Conservation (phyloP, 2,797 vertebrate species). For the Poliocrania exsul region DNA sequence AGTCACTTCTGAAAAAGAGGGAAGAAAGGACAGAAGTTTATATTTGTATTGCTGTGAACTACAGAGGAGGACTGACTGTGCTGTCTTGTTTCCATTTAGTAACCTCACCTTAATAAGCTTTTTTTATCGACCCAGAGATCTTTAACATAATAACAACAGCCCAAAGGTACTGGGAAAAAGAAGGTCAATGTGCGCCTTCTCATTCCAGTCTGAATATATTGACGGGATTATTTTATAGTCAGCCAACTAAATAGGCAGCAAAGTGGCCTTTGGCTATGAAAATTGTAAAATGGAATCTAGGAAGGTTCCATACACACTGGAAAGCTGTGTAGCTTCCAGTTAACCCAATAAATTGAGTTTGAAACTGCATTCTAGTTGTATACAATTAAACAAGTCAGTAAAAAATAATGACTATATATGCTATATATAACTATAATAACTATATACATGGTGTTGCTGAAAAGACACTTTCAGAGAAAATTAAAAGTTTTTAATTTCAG, state of each 20-base stretch:
- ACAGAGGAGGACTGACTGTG: not conserved
- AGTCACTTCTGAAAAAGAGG: not conserved
- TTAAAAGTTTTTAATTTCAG: not conserved
- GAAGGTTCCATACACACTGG: not conserved
- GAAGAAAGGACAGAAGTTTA: not conserved
- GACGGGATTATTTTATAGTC: not conserved
- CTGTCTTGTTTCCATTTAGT: not conserved
- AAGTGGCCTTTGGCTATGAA: not conserved
- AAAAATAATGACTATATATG: not conserved
- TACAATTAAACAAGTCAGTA: not conserved
- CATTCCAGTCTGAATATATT: not conserved
- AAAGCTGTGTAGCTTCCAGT: not conserved
- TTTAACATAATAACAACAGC: constrained; percentile 5
- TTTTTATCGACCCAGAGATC: not conserved
- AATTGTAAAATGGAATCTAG: not conserved
- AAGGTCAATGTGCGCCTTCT: not conserved
- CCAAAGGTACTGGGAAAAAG: not conserved
- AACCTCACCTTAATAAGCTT: constrained; percentile 6
- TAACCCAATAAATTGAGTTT: not conserved
- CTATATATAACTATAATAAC: not conserved
- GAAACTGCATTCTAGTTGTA: not conserved
- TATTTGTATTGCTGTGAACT: not conserved
- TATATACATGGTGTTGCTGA: not conserved
- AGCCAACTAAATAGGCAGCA: not conserved
- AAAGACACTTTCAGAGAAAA: not conserved